A percentile compares a stretch with the other conserved stretches of the same genome.
Conservation (phyloP, 2,797 vertebrate genomes). For the Molothrus ater region DNA sequence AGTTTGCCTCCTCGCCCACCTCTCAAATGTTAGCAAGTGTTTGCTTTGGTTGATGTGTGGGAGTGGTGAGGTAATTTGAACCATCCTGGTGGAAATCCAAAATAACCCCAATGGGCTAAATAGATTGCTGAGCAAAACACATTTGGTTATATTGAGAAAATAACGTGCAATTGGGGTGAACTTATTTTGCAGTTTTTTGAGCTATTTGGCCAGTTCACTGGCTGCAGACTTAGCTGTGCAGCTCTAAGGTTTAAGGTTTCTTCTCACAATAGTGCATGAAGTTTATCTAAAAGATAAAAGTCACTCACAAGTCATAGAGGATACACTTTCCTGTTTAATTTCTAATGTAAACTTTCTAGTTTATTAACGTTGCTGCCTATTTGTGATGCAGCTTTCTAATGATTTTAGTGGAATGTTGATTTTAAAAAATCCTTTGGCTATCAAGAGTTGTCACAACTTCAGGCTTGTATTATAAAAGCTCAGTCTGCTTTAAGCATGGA, state of each 20-base stretch:
- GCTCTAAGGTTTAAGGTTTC: not conserved
- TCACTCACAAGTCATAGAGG: not conserved
- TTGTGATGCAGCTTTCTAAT: not conserved
- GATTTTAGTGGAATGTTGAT: not conserved
- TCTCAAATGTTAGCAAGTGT: slow-evolving; percentile 46
- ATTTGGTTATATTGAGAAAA: not conserved
- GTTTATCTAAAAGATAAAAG: not conserved
- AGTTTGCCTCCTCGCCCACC: slow-evolving; percentile 43
- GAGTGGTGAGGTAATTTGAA: slow-evolving; percentile 51
- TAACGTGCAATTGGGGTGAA: not conserved
- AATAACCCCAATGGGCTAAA: not conserved
- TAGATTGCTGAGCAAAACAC: slow-evolving; percentile 9
- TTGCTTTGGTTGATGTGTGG: slow-evolving; percentile 36
- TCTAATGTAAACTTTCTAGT: not conserved
- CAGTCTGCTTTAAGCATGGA: not conserved
- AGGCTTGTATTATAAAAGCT: not conserved
- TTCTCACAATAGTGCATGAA: not conserved
- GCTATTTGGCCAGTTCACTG: not conserved
- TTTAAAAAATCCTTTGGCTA: not conserved
- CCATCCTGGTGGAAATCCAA: slow-evolving; percentile 18
- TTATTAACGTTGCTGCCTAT: not conserved
- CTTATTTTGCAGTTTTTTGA: not conserved
- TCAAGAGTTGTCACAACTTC: not conserved
- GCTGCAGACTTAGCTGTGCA: not conserved
- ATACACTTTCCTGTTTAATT: not conserved